phyloP scores from a whole-genome alignment of 2,797 vertebrate species.

The Cossypha heuglini region DNA sequence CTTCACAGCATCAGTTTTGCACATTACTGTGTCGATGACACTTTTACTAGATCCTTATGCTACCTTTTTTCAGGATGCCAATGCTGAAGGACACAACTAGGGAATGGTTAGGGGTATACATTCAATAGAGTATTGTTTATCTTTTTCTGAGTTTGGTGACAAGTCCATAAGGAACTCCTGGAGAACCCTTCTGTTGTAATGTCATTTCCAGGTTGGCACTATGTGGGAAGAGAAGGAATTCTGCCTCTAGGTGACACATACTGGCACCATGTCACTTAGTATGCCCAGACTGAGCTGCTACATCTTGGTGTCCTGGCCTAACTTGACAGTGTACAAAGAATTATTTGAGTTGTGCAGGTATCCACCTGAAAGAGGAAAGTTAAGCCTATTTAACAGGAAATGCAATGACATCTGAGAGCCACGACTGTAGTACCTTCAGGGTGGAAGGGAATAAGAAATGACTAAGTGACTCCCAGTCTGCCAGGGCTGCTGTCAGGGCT shows the following conservation, averaged over 20 bases:
- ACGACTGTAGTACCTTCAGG: background rate
- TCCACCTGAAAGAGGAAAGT: background rate
- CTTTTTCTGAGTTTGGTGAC: background rate
- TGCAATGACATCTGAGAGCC: background rate
- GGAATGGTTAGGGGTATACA: background rate
- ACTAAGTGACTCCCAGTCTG: background rate
- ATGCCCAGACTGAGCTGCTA: background rate
- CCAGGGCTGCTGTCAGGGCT: background rate
- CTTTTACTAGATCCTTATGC: background rate
- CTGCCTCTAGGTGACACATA: background rate
- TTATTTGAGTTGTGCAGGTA: background rate
- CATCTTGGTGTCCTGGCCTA: background rate
- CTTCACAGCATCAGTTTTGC: background rate
- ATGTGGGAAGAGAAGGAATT: background rate
- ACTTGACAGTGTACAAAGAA: background rate
- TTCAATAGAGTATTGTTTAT: background rate
- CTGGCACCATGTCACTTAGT: rapidly evolving
- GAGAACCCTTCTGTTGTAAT: background rate
- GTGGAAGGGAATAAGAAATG: background rate
- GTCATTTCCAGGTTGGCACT: background rate
- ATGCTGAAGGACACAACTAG: rapidly evolving
- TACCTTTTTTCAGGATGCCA: background rate
- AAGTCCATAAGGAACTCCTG: background rate
- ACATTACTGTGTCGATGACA: background rate
- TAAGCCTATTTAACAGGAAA: background rate